Conservation (phyloP, 2,797 vertebrate genomes). For the Liasis olivaceus region DNA sequence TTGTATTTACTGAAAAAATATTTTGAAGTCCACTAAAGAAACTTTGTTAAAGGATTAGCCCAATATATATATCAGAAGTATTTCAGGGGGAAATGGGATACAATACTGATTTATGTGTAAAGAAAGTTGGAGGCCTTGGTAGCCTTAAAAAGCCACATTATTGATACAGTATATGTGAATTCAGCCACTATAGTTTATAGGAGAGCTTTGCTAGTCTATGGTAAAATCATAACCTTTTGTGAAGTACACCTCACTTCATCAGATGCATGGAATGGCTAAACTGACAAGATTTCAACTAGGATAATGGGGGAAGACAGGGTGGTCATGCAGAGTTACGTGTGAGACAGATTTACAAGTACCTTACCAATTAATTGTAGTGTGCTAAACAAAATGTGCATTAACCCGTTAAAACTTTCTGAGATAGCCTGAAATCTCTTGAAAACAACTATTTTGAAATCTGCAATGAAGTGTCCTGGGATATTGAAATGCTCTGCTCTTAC, state of each 20-base stretch:
- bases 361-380: not conserved
- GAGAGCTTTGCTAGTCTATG: not conserved
- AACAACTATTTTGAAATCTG: too few species aligned
- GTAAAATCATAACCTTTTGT: not conserved
- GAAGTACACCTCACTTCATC: not conserved
- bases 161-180: not conserved
- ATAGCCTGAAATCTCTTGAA: not conserved
- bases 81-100: not conserved
- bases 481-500: too few species aligned
- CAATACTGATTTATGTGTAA: not conserved
- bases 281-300: not conserved
- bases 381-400: not conserved
- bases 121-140: not conserved
- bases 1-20: not conserved
- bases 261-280: not conserved
- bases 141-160: not conserved
- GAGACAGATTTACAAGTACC: not conserved
- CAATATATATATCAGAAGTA: not conserved
- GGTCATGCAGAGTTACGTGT: not conserved
- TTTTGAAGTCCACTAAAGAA: not conserved
- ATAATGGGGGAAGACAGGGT: not conserved
- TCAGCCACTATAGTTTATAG: not conserved
- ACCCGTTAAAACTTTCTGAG: not conserved
- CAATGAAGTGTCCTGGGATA: too few species aligned
- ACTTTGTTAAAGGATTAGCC: not conserved